Base-by-base conservation (phyloP, 2,797 vertebrate species). In the Schizopygopsis pylzovi region DNA sequence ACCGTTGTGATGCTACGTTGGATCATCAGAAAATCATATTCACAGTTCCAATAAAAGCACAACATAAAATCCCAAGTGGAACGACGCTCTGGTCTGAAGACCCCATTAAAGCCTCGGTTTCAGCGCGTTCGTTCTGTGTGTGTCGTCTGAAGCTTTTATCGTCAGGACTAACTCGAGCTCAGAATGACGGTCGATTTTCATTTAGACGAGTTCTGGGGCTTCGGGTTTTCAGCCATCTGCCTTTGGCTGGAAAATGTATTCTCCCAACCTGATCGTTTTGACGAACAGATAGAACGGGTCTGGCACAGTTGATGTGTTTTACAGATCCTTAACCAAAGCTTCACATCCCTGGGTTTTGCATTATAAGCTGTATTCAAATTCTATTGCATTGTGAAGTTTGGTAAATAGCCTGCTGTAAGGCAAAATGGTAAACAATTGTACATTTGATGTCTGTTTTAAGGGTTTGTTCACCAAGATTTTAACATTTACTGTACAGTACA, bases 1-100 rank as follows among this genome's bases (percentile, higher is more conserved):
- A 77, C 41, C 1, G 25, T 13, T 41, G 59, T 77, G 43, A 77
- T 67, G 33, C 54, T 63, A 11, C 37, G 25, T 67, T 75, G 56
- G 20, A 39, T 43, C 56, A 65, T 83, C 76, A 52, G 33, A 41
- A 54, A 84, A 77, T 77, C 22, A 67, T 67, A 84, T 67, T 77
- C 61, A 67, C 18, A 67, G 15, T 65, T 37, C 45, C 22, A 65
- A 77, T 83, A 83, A 73, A 76, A 52, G 5, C 45, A 39, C 2
- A 20, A 45, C 72, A 77, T 83, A 25, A 83, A 49, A 77, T 13
- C 72, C 56, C 72, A 28, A 25, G 82, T 37, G 45, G 39, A 75
- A 83, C 25, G 15, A 47, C 13, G 8, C 41, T 83, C 81, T 45
- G 25, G 59, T 76, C 82, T 39, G 28, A 49, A 37, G 20, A 41